Percentiles rank a stretch among this genome's conserved stretches.
Evolutionary conservation across 1,140 invertebrate genomes (phyloP).

Genomic region (Plodia interpunctella): DNA sequence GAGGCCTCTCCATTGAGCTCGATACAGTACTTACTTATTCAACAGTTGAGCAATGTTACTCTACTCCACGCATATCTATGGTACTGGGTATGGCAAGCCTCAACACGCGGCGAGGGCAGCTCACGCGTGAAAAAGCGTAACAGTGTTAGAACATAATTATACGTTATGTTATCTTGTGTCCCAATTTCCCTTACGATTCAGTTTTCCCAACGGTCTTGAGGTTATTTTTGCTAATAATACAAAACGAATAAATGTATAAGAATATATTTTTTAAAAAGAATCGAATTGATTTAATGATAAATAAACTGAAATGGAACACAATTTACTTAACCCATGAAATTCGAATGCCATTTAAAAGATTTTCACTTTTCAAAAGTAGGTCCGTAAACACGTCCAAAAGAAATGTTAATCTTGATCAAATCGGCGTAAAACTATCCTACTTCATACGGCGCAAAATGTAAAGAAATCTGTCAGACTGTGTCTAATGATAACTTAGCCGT

Average conservation of each 20-base stretch:
- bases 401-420: conserved; percentile 15
- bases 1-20: conserved; percentile 44
- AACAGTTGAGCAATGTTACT: conserved; percentile 36
- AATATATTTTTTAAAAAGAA: neutral
- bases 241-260: too few relatives aligned
- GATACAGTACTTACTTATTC: conserved; percentile 22
- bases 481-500: conserved; percentile 31
- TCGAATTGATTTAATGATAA: neutral
- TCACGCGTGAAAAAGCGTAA: conserved; percentile 37
- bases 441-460: conserved; percentile 14
- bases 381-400: neutral
- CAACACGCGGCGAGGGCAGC: conserved; percentile 10
- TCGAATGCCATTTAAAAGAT: conserved; percentile 1
- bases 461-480: conserved; percentile 26
- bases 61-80: conserved; percentile 18
- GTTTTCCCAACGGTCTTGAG: neutral
- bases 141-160: conserved; percentile 22
- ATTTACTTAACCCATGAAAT: conserved; percentile 5
- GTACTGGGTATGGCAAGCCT: too few relatives aligned
- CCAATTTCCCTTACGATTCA: conserved; percentile 13
- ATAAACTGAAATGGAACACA: neutral
- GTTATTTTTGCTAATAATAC: too few relatives aligned
- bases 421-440: conserved; percentile 23
- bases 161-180: neutral
- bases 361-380: conserved; percentile 11